Base-by-base conservation (phyloP, 1,140 invertebrate species). In the Coelopa frigida region DNA sequence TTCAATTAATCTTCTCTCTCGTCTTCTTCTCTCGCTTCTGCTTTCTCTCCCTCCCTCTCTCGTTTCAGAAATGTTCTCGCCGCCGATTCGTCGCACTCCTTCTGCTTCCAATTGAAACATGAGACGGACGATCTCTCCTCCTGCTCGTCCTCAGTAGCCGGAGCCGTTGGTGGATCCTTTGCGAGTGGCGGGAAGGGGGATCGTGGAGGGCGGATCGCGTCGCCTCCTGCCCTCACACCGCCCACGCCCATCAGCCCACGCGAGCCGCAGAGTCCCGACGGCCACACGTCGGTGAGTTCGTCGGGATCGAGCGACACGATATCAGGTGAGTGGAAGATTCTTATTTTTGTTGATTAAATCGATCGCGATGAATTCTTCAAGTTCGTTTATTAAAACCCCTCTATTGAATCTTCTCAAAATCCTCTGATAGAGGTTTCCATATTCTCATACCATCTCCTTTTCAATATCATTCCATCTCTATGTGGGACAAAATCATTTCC, bases 261-360 rank as follows among this genome's bases (percentile, higher is more conserved):
- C 37, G 61, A 62, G 45, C 44, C 61, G 21, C 64, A 65, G 14
- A 68, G 64, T 45, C 64, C 64, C 15, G 64, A 68, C 37, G 59
- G 56, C 29, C 64, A 65, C 29, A 54, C 57, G 41, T 65, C 64
- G 40, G 39, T 68, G 44, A 68, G 65, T 46, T 68, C 65, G 43
- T 60, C 64, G 18, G 59, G 32, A 32, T 65, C 56, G 48, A 68
- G 59, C 48, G 65, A 68, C 49, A 59, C 68, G 26, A 52, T 61
- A 46, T 54, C 67, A 51, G 64, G 64, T 68, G 42, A 60, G 63
- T 54, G 10, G 29, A 10, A 8, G 15, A n/a, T n/a, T n/a, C n/a
- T n/a, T n/a, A n/a, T n/a, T n/a, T n/a, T n/a, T n/a, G n/a, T n/a
- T n/a, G 15, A 39, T n/a, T 37, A 12, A 37, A 37, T 7, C 22